Conservation (phyloP, 1,140 invertebrate genomes). For the Bombus confusus region DNA sequence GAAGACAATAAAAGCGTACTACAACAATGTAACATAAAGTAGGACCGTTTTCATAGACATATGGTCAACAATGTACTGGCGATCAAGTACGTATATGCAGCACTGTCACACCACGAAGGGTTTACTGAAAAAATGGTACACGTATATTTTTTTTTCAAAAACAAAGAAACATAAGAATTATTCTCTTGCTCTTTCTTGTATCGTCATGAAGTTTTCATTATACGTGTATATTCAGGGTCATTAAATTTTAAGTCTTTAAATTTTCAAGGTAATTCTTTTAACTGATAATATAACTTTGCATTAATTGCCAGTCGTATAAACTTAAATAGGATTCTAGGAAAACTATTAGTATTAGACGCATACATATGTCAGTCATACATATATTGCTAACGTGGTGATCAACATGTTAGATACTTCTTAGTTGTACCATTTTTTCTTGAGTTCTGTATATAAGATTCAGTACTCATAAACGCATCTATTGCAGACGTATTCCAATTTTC, state of each 20-base stretch:
- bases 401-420: no score
- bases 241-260: no score
- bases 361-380: no score
- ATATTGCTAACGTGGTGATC: no score
- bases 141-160: background rate
- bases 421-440: no score
- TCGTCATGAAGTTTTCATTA: no score
- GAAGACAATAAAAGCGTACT: background rate
- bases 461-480: background rate
- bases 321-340: no score
- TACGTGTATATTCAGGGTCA: no score
- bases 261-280: background rate
- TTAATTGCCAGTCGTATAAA: no score
- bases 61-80: background rate
- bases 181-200: no score
- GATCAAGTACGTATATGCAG: background rate
- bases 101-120: background rate
- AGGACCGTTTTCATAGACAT: background rate
- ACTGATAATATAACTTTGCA: no score
- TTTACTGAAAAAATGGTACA: background rate
- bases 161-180: background rate
- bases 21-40: background rate
- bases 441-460: background rate
- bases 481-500: background rate
- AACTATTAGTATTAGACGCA: no score